Conservation (phyloP, 1,140 invertebrate genomes). For the Drosophila lowei region DNA sequence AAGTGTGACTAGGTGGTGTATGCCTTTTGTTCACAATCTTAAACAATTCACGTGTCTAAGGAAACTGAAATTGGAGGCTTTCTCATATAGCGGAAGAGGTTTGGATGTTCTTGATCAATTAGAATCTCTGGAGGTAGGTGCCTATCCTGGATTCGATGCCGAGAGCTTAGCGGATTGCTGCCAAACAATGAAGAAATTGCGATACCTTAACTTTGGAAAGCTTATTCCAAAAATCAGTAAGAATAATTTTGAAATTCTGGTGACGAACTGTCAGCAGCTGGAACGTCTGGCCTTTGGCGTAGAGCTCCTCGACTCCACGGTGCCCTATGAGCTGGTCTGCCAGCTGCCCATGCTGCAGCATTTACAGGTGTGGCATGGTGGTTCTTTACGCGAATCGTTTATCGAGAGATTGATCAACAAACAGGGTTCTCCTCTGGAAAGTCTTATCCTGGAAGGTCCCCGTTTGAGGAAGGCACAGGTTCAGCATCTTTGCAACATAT, state of each 20-base stretch:
- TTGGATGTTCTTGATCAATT: not conserved
- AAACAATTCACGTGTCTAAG: no score
- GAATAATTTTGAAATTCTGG: constrained; percentile 20
- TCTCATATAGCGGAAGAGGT: not conserved
- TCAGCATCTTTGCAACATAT: constrained; percentile 12
- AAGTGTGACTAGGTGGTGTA: no score
- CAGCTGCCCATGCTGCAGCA: constrained; percentile 34
- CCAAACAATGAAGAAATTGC: constrained; percentile 6
- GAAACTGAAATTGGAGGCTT: no score
- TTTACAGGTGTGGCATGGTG: not conserved
- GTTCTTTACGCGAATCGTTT: not conserved
- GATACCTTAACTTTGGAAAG: constrained; percentile 10
- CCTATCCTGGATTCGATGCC: constrained; percentile 4
- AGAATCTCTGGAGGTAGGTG: constrained; percentile 11
- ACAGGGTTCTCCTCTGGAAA: constrained; percentile 20
- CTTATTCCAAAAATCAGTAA: not conserved
- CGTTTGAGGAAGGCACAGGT: no score
- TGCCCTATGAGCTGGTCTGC: constrained; percentile 13
- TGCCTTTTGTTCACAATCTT: no score
- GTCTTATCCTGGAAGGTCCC: constrained; percentile 12
- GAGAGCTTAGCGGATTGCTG: constrained; percentile 4
- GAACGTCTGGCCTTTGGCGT: constrained; percentile 13
- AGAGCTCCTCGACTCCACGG: not conserved
- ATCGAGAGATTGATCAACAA: constrained; percentile 4
- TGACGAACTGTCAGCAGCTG: constrained; percentile 14